Conservation (phyloP, 2,113 vertebrate species). For the Albula glossodonta region DNA sequence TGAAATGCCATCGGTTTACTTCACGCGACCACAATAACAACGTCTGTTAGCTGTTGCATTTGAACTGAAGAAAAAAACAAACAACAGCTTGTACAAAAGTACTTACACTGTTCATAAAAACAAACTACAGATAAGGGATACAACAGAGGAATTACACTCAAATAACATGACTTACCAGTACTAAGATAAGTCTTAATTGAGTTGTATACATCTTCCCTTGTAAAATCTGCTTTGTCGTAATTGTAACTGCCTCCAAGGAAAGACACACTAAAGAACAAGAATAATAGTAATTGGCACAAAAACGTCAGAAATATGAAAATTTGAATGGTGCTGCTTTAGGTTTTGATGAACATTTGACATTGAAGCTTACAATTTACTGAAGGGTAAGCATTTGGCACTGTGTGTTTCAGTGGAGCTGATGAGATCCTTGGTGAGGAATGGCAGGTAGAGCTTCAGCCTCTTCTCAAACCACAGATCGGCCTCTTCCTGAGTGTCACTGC, state of each 20-base stretch:
- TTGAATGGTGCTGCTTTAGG: background rate
- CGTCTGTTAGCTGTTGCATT: too few species aligned
- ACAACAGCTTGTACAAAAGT: too few species aligned
- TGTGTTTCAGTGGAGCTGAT: constrained; percentile 48
- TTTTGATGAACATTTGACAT: background rate
- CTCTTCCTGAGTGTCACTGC: constrained; percentile 45
- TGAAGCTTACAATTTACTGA: constrained; percentile 63
- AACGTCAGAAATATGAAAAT: background rate
- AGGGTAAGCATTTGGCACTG: constrained; percentile 60
- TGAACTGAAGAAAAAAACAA: too few species aligned
- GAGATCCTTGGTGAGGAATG: constrained; percentile 59
- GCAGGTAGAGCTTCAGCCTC: constrained; percentile 53
- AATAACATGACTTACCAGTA: constrained; percentile 49
- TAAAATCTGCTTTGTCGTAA: constrained; percentile 53
- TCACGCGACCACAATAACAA: too few species aligned
- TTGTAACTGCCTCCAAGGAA: constrained; percentile 47
- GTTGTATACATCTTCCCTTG: constrained; percentile 50
- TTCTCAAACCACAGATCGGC: constrained; percentile 60
- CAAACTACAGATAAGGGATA: too few species aligned
- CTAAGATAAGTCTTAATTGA: constrained; percentile 61
- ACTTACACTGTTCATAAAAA: too few species aligned
- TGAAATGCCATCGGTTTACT: background rate
- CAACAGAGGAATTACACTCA: background rate
- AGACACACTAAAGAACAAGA: constrained; percentile 53
- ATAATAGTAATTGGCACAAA: background rate